phyloP scores from a whole-genome alignment of 2,888 invertebrate species.

The Thera obeliscata region DNA sequence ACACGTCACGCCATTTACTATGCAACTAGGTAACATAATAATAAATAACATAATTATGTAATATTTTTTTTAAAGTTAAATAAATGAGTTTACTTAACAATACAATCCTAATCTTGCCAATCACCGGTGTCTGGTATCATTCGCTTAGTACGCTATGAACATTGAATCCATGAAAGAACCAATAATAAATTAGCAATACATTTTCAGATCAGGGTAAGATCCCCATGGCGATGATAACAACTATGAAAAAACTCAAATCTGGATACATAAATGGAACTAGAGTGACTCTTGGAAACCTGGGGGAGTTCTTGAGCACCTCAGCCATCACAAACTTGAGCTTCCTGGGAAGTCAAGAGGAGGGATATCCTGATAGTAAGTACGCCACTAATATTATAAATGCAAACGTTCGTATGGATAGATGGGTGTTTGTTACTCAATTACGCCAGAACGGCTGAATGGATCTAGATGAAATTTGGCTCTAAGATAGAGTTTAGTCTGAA shows the following conservation, averaged over 20 bases:
- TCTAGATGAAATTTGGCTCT: too few species aligned
- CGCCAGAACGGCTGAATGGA: too few species aligned
- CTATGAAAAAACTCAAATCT: slow-evolving; percentile 98
- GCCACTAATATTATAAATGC: too few species aligned
- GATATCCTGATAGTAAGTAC: slow-evolving; percentile 92
- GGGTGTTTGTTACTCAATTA: too few species aligned
- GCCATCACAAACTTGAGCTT: slow-evolving; percentile 99
- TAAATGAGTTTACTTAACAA: too few species aligned
- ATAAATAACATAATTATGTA: too few species aligned
- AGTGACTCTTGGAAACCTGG: slow-evolving; percentile 96
- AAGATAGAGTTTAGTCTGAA: too few species aligned
- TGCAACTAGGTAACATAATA: too few species aligned
- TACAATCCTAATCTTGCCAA: slow-evolving; percentile 7
- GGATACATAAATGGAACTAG: slow-evolving; percentile 99
- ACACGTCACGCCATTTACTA: too few species aligned
- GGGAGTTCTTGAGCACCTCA: slow-evolving; percentile 98
- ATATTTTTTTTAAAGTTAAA: too few species aligned
- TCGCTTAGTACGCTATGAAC: slow-evolving; percentile 21
- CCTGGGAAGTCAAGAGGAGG: slow-evolving; percentile 96
- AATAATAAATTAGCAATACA: slow-evolving; percentile 1
- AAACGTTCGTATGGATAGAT: too few species aligned
- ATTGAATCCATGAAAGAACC: background rate
- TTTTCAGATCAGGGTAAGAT: slow-evolving; percentile 94
- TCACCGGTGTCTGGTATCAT: slow-evolving; percentile 6
- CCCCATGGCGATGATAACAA: slow-evolving; percentile 97